A percentile compares a stretch with the other conserved stretches of the same genome.
Conservation (phyloP, 2,113 vertebrate species). For the Chaetodon trifascialis region DNA sequence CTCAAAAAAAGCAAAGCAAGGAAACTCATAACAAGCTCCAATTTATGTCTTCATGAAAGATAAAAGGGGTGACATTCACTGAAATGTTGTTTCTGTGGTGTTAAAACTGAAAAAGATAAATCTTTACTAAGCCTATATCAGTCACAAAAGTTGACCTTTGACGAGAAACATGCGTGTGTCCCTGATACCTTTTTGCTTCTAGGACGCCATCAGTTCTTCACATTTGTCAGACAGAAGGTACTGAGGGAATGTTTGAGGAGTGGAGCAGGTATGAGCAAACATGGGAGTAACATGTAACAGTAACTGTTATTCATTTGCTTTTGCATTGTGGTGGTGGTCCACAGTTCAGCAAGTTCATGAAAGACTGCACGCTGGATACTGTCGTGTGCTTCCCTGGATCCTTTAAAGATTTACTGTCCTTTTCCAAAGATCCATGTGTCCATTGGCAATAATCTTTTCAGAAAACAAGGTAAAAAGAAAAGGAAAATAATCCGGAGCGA, state of each 20-base stretch:
- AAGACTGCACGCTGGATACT: conserved; percentile 42
- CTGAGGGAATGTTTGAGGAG: conserved; percentile 52
- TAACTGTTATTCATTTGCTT: conserved; percentile 50
- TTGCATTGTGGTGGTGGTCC: conserved; percentile 41
- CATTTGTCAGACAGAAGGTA: conserved; percentile 59
- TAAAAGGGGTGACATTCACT: conserved; percentile 22
- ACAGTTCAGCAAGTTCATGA: conserved; percentile 42
- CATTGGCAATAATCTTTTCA: conserved; percentile 66
- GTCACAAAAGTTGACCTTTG: conserved; percentile 28
- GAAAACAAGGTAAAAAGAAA: conserved; percentile 65
- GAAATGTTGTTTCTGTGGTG: conserved; percentile 36
- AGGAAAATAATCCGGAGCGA: conserved; percentile 60
- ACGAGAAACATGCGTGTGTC: conserved; percentile 55
- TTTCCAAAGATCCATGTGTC: conserved; percentile 65
- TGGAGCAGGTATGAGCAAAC: conserved; percentile 54
- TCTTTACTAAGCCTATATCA: conserved; percentile 28
- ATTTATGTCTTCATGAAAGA: conserved; percentile 25
- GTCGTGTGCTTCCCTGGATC: conserved; percentile 48
- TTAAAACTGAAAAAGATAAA: conserved; percentile 35
- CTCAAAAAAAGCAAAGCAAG: conserved; percentile 15
- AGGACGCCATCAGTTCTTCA: conserved; percentile 62
- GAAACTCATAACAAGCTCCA: conserved; percentile 31
- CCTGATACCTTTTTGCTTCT: conserved; percentile 43
- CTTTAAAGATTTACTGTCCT: conserved; percentile 55
- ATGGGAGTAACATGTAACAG: conserved; percentile 34